Evolutionary conservation across 2,888 invertebrate species (phyloP), one percentile per base, ranked within the genome.

Genomic region (Agrochola lota): DNA sequence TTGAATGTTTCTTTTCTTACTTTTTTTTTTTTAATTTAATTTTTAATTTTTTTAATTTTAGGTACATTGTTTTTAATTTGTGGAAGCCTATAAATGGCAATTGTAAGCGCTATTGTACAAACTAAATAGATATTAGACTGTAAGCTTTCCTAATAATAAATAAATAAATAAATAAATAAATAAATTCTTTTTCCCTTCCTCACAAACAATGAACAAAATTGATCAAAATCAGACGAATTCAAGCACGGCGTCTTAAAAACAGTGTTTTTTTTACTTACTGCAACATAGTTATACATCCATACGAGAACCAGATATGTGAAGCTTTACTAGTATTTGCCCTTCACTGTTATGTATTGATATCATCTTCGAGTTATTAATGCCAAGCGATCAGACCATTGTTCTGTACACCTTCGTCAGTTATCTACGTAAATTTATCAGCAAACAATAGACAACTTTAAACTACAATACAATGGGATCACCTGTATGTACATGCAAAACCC

Each of bases 371-470:
- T 68, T 63, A 68, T 43, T 67, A 67, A 43, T 60, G 23, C 46
- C 59, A 40, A 64, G 5, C n/a, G 43, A 59, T 62, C 23, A 52
- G 62, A 30, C 72, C 80, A 23, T 72, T 52, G 35, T 15, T 20
- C 60, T 30, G 62, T 35, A 35, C 17, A 79, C 80, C 73, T 63
- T 59, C 35, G 59, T 70, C 78, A 81, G 35, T 60, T 69, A 79
- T 79, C 84, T 64, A 12, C 9, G 35, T 70, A 35, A 84, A 74
- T 67, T 60, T 66, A 76, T 66, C 71, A 74, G 74, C 57, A 77
- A 71, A 78, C 78, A 74, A 74, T 66, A 67, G 69, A 40, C 30
- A 60, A 57, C n/a, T 71, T 67, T 20, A 57, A 73, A 57, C 35
- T 62, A 66, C 20, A 71, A 71, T 67, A 79, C 78, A 85, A 69